Percentiles rank a stretch among this genome's conserved stretches.
phyloP scores from a whole-genome alignment of 2,797 vertebrate genomes.

The Scolopax bukidnonensis region DNA sequence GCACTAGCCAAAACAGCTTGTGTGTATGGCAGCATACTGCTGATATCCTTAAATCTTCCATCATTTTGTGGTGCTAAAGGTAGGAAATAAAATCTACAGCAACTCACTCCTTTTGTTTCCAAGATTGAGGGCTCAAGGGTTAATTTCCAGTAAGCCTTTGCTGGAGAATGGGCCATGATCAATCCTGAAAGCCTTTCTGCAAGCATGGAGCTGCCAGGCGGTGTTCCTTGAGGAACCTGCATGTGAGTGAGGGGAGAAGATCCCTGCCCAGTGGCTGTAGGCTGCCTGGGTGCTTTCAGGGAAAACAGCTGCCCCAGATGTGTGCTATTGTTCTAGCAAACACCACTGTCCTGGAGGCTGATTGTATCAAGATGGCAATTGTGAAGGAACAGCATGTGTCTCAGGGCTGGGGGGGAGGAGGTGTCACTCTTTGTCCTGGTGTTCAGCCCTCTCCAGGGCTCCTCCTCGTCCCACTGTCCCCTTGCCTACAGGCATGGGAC shows the following conservation, averaged over 20 bases:
- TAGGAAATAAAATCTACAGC: not conserved
- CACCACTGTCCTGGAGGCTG: not conserved
- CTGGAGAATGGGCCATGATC: accelerated
- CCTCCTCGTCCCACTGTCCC: accelerated
- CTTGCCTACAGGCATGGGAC: not conserved
- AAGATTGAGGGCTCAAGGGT: not conserved
- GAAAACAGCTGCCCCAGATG: constrained; percentile 51
- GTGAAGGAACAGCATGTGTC: constrained; percentile 44
- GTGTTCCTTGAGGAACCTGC: not conserved
- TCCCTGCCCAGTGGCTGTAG: not conserved
- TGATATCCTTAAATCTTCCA: not conserved
- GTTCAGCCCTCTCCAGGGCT: not conserved
- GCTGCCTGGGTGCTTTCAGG: not conserved
- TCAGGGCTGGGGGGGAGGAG: not conserved
- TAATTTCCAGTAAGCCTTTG: not conserved
- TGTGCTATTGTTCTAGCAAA: constrained; percentile 42
- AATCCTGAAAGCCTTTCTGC: not conserved
- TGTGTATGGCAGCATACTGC: not conserved
- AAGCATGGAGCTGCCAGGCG: not conserved
- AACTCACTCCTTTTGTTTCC: not conserved
- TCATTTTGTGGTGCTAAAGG: not conserved
- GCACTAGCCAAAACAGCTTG: not conserved
- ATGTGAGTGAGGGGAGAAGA: not conserved
- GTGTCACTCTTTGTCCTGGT: constrained; percentile 16
- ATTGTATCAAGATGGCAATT: constrained; percentile 20